These are phyloP conservation scores for Tortricodes alternella DNA, from an alignment of 2,888 invertebrate species.

Conservation along the genomic window DNA sequence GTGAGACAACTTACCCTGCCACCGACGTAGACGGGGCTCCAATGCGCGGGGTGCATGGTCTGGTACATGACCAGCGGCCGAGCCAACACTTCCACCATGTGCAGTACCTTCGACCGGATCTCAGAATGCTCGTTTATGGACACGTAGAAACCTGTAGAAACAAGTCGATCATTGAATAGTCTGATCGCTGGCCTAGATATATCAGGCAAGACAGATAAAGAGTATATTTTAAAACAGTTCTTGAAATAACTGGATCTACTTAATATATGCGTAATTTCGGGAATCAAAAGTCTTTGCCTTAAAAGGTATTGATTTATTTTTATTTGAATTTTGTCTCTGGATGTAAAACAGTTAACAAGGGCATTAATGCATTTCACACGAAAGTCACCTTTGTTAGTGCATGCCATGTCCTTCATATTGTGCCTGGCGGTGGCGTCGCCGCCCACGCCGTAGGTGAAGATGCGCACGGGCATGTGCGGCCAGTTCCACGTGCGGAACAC, in stretches of 20 bases:
- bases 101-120: slow-evolving; percentile 95
- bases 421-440: slow-evolving; percentile 94
- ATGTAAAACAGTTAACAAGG: too few relatives aligned
- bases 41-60: slow-evolving; percentile 94
- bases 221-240: too few relatives aligned
- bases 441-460: slow-evolving; percentile 98
- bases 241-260: too few relatives aligned
- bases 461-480: slow-evolving; percentile 96
- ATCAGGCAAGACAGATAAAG: too few relatives aligned
- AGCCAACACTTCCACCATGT: slow-evolving; percentile 97
- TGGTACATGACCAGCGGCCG: slow-evolving; percentile 97
- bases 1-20: slow-evolving; percentile 85
- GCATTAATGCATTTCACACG: too few relatives aligned
- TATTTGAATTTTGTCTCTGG: too few relatives aligned
- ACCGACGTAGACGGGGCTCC: slow-evolving; percentile 96
- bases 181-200: too few relatives aligned
- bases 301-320: too few relatives aligned
- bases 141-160: slow-evolving; percentile 89
- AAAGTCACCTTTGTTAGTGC: slow-evolving; percentile 94
- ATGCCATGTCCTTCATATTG: slow-evolving; percentile 97
- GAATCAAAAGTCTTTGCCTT: too few relatives aligned
- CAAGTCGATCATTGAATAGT: too few relatives aligned
- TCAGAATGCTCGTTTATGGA: slow-evolving; percentile 95
- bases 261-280: too few relatives aligned
- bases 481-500: slow-evolving; percentile 91